phyloP scores from a whole-genome alignment of 1,140 invertebrate genomes.

The Eriocheir sinensis region DNA sequence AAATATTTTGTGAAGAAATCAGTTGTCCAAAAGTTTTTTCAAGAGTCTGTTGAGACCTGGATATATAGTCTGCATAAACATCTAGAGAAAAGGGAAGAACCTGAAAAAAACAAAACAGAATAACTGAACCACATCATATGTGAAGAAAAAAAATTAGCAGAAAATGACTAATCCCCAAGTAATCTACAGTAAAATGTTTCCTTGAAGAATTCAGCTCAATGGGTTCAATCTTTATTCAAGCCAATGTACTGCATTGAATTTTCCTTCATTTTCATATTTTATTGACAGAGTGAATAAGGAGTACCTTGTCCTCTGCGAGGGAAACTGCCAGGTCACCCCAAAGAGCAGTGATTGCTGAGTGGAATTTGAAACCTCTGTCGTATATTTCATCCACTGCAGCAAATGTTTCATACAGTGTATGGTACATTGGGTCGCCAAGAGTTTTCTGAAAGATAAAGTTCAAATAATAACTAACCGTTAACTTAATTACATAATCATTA shows the following conservation, averaged over 20 bases:
- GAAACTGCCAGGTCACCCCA: constrained; percentile 78
- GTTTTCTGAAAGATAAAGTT: constrained; percentile 61
- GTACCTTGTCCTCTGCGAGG: constrained; percentile 66
- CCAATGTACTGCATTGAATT: background rate
- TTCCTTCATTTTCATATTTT: background rate
- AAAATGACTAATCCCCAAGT: no score
- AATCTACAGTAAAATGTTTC: no score
- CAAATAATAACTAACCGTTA: no score
- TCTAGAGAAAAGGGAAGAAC: constrained; percentile 66
- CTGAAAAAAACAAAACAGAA: constrained; percentile 41
- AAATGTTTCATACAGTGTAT: constrained; percentile 79
- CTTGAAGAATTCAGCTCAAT: no score
- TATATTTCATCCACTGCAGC: constrained; percentile 75
- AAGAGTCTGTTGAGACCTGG: constrained; percentile 44
- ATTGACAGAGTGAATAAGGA: background rate
- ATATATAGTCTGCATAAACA: constrained; percentile 62
- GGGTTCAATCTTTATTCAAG: no score
- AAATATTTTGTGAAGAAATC: constrained; percentile 67
- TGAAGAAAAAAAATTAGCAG: no score
- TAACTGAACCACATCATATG: no score
- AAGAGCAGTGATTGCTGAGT: constrained; percentile 76
- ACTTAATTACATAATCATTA: no score
- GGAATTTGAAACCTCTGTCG: constrained; percentile 75
- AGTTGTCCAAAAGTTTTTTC: constrained; percentile 54
- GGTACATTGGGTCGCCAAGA: constrained; percentile 74